A percentile compares a stretch with the other conserved stretches of the same genome.
Conservation (phyloP, 2,888 invertebrate species). For the Ochropacha duplaris region DNA sequence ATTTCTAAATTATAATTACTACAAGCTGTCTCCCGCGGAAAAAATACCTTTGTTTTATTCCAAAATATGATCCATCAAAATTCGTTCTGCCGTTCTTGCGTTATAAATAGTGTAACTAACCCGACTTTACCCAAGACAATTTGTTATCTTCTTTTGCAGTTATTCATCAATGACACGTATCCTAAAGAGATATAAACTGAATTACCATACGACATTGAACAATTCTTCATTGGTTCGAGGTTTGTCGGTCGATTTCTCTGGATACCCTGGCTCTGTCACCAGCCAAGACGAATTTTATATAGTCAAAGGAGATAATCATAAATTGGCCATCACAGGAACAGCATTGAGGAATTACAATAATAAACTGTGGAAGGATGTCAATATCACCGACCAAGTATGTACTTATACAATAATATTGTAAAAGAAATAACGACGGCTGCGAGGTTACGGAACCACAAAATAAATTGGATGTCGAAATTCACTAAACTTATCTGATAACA, state of each 20-base stretch:
- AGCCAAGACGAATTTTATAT: slow-evolving; percentile 93
- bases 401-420: neutral
- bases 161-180: slow-evolving; percentile 92
- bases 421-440: too few relatives aligned
- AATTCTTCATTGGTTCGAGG: slow-evolving; percentile 84
- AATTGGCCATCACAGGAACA: slow-evolving; percentile 89
- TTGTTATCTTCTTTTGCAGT: slow-evolving; percentile 57
- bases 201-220: slow-evolving; percentile 84
- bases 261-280: slow-evolving; percentile 91
- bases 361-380: slow-evolving; percentile 86
- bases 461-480: too few relatives aligned
- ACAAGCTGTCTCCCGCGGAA: too few relatives aligned
- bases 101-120: too few relatives aligned
- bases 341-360: slow-evolving; percentile 89
- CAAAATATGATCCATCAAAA: too few relatives aligned
- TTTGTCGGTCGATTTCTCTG: slow-evolving; percentile 88
- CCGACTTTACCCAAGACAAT: too few relatives aligned
- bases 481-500: too few relatives aligned
- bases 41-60: too few relatives aligned
- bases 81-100: too few relatives aligned
- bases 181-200: slow-evolving; percentile 92
- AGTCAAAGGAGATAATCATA: slow-evolving; percentile 81
- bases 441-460: too few relatives aligned
- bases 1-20: too few relatives aligned
- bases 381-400: slow-evolving; percentile 83